A percentile compares a stretch with the other conserved stretches of the same genome.
Evolutionary conservation across 2,888 invertebrate genomes (phyloP).

Genomic region (Cephus rjabovi): DNA sequence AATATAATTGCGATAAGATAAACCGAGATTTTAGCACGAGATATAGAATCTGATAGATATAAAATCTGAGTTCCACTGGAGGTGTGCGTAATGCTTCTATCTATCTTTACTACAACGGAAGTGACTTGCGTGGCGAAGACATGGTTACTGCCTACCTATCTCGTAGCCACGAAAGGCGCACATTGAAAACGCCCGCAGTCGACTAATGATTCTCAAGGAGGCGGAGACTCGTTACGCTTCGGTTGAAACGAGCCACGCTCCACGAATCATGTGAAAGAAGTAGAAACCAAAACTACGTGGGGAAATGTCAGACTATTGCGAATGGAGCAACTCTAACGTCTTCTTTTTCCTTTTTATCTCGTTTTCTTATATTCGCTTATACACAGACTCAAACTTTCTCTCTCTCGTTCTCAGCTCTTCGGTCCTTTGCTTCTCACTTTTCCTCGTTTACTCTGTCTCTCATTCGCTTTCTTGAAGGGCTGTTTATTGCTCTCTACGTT

Average conservation of each 20-base stretch:
- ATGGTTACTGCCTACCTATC: not conserved
- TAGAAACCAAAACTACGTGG: not conserved
- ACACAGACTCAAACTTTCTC: not conserved
- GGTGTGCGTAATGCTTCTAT: not conserved
- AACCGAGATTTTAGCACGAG: not conserved
- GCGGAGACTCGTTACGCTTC: conserved; percentile 2
- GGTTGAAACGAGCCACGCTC: not conserved
- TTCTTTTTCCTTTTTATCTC: not conserved
- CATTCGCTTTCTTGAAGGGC: not conserved
- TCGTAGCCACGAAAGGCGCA: not conserved
- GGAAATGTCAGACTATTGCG: conserved; percentile 1
- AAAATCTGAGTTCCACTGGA: not conserved
- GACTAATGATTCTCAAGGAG: not conserved
- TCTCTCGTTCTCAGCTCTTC: not conserved
- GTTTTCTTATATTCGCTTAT: not conserved
- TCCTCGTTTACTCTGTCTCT: not conserved
- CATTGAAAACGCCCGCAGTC: not conserved
- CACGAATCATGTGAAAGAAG: conserved; percentile 1
- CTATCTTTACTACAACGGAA: not conserved
- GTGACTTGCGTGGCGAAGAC: not conserved
- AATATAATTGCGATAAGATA: not conserved
- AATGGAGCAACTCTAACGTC: not conserved
- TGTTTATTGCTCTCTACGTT: not conserved
- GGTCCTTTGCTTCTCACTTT: not conserved
- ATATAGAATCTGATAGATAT: not conserved